phyloP scores from a whole-genome alignment of 2,888 invertebrate genomes.

The Melipona bicolor region DNA sequence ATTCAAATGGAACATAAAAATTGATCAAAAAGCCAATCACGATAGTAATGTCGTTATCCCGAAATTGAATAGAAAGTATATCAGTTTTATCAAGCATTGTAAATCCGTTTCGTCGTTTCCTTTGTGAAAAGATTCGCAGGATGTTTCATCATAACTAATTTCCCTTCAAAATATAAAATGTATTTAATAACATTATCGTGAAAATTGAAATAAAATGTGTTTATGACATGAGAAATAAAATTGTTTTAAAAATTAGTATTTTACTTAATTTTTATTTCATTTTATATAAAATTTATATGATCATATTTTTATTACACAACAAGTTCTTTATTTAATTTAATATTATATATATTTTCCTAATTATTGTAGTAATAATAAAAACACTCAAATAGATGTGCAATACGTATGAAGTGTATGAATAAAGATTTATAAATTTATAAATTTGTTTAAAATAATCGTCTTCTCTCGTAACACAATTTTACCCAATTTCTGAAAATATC shows the following conservation, averaged over 20 bases:
- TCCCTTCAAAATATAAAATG: no score
- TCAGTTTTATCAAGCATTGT: background rate
- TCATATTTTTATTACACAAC: background rate
- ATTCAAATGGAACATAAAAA: slow-evolving; percentile 9
- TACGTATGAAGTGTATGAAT: no score
- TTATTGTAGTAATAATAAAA: no score
- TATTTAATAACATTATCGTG: no score
- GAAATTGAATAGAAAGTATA: slow-evolving; percentile 4
- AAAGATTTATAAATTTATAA: no score
- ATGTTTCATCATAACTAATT: background rate
- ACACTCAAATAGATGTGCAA: no score
- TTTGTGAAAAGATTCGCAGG: background rate
- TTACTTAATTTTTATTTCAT: no score
- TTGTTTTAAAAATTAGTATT: no score
- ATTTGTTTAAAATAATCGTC: no score
- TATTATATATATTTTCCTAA: background rate
- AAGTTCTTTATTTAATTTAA: accelerated
- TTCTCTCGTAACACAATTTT: no score
- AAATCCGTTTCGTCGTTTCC: background rate
- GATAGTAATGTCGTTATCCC: background rate
- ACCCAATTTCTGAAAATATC: background rate
- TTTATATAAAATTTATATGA: background rate
- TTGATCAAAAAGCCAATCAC: slow-evolving; percentile 24
- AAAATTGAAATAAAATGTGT: no score
- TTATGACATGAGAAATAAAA: no score